phyloP scores from a whole-genome alignment of 2,113 vertebrate genomes.

The Brachyistius frenatus region DNA sequence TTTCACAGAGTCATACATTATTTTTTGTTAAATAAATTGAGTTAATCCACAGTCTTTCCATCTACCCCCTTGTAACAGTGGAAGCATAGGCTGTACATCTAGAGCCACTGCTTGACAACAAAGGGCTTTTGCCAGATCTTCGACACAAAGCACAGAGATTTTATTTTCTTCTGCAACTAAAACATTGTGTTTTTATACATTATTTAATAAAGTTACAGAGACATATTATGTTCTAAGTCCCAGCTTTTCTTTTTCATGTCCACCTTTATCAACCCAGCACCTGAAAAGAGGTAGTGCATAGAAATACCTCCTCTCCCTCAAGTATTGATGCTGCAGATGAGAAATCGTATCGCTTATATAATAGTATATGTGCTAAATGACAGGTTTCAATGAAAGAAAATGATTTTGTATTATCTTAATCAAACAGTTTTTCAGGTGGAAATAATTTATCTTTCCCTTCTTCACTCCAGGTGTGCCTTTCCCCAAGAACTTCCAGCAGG shows the following conservation, averaged over 20 bases:
- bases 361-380: too few species aligned
- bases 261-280: neutral
- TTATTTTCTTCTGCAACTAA: neutral
- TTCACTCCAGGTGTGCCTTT: slow-evolving; percentile 91
- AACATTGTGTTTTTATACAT: neutral
- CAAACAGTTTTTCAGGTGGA: neutral
- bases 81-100: too few species aligned
- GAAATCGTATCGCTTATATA: neutral
- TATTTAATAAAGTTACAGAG: neutral
- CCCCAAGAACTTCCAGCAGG: slow-evolving; percentile 98
- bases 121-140: too few species aligned
- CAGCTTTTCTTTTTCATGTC: neutral
- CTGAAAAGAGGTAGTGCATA: neutral
- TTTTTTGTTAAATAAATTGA: too few species aligned
- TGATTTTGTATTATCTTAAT: too few species aligned
- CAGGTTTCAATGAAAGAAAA: too few species aligned
- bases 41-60: too few species aligned
- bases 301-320: neutral
- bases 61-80: too few species aligned
- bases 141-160: too few species aligned
- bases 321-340: neutral
- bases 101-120: too few species aligned
- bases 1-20: too few species aligned
- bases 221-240: neutral
- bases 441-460: neutral